These are phyloP conservation scores for Paracanthobrama guichenoti DNA, from an alignment of 2,113 vertebrate genomes.

Conservation along the genomic window DNA sequence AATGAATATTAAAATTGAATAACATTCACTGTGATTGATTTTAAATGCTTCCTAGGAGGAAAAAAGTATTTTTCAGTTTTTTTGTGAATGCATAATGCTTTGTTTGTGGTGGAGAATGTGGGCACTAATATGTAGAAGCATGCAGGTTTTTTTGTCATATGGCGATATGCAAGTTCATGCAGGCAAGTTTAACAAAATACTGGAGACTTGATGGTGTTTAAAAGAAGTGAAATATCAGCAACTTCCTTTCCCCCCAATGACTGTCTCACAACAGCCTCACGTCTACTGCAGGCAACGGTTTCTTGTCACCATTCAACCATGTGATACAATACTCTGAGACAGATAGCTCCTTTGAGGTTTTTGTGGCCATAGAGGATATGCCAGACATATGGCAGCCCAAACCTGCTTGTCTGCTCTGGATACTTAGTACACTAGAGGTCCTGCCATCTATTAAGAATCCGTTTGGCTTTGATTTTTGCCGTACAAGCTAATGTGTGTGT, in stretches of 20 bases:
- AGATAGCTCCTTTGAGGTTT: slow-evolving; percentile 22
- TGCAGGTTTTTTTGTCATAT: neutral
- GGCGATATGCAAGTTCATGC: neutral
- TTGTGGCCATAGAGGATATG: slow-evolving; percentile 24
- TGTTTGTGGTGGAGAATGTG: neutral
- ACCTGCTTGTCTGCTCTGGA: slow-evolving; percentile 17
- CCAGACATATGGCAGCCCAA: slow-evolving; percentile 6
- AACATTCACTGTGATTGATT: slow-evolving; percentile 16
- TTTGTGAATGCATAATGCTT: neutral
- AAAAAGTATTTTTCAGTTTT: neutral
- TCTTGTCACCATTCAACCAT: neutral
- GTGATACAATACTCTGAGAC: slow-evolving; percentile 27
- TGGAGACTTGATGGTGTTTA: neutral
- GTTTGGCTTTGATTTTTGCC: neutral
- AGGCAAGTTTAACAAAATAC: neutral
- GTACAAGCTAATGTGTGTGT: neutral
- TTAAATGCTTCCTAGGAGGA: neutral
- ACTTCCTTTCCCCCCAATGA: neutral
- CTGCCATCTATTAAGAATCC: slow-evolving; percentile 16
- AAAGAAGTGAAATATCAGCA: neutral
- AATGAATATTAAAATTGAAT: neutral
- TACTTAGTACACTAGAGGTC: slow-evolving; percentile 2
- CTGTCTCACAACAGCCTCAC: slow-evolving; percentile 17
- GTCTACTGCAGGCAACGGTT: neutral
- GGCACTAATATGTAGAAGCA: neutral